Percentiles rank a stretch among this genome's conserved stretches.
These are phyloP conservation scores for Caenorhabditis wallacei DNA, from an alignment of 2,888 invertebrate species.

Conservation along the genomic window DNA sequence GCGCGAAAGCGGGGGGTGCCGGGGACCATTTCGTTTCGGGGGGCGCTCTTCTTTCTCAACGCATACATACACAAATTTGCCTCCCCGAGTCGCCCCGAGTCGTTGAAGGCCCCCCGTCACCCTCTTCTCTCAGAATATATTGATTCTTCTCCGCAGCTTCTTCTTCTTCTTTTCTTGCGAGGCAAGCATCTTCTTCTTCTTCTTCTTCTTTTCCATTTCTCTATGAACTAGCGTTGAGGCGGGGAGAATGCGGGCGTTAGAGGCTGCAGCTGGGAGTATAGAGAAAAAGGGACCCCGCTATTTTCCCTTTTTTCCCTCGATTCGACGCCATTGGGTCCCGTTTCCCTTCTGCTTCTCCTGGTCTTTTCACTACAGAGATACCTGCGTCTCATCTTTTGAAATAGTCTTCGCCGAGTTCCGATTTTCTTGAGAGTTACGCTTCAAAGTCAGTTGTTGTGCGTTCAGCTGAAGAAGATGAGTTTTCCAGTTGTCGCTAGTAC, in stretches of 20 bases:
- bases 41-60: slow-evolving; percentile 29
- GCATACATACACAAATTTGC: slow-evolving; percentile 56
- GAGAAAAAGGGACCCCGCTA: slow-evolving; percentile 38
- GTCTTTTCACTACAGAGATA: slow-evolving; percentile 44
- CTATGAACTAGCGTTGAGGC: slow-evolving; percentile 51
- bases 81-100: slow-evolving; percentile 21
- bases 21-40: slow-evolving; percentile 48
- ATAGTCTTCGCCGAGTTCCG: slow-evolving; percentile 17
- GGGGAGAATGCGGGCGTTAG: slow-evolving; percentile 26
- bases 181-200: slow-evolving; percentile 25
- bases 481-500: slow-evolving; percentile 17
- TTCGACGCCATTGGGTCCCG: slow-evolving; percentile 47
- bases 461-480: slow-evolving; percentile 21
- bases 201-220: slow-evolving; percentile 34
- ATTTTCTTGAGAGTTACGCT: slow-evolving; percentile 53
- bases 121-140: slow-evolving; percentile 44
- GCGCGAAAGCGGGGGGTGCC: background rate
- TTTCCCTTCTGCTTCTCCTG: slow-evolving; percentile 38
- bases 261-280: slow-evolving; percentile 10
- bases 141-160: slow-evolving; percentile 37
- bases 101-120: slow-evolving; percentile 34
- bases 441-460: slow-evolving; percentile 60
- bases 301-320: slow-evolving; percentile 48
- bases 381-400: slow-evolving; percentile 27
- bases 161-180: slow-evolving; percentile 38